phyloP scores from a whole-genome alignment of 2,888 invertebrate genomes.

The Phyto melanocephala region DNA sequence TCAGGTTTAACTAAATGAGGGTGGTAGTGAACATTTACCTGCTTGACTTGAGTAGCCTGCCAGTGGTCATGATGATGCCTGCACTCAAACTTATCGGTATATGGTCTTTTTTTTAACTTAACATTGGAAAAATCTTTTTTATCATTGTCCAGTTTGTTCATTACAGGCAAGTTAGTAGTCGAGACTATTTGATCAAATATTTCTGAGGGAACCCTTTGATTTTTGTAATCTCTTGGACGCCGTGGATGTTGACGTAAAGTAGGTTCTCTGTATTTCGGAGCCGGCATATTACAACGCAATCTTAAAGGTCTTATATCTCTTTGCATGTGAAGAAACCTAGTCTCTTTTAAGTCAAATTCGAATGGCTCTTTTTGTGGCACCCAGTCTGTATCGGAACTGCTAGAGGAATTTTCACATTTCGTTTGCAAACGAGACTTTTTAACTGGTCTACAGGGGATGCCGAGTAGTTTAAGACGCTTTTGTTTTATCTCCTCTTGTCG shows the following conservation, averaged over 20 bases:
- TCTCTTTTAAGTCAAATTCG: neutral
- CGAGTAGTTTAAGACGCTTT: constrained; percentile 70
- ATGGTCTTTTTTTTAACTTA: constrained; percentile 69
- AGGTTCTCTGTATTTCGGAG: constrained; percentile 73
- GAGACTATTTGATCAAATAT: constrained; percentile 69
- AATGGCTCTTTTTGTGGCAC: constrained; percentile 70
- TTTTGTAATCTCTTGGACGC: constrained; percentile 70
- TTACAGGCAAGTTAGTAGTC: constrained; percentile 67
- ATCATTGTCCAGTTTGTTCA: constrained; percentile 70
- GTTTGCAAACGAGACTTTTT: constrained; percentile 67
- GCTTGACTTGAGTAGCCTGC: constrained; percentile 73
- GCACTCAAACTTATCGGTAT: constrained; percentile 70
- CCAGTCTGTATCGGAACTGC: constrained; percentile 72
- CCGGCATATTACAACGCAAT: constrained; percentile 75
- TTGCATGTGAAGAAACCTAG: neutral
- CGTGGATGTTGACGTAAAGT: constrained; percentile 74
- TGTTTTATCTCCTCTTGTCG: constrained; percentile 67
- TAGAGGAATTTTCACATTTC: constrained; percentile 69
- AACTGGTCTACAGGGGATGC: constrained; percentile 70
- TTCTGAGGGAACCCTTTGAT: constrained; percentile 70
- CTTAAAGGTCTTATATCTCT: constrained; percentile 60
- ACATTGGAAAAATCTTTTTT: constrained; percentile 70
- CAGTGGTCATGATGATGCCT: constrained; percentile 78
- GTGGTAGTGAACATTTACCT: constrained; percentile 74
- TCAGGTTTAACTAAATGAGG: constrained; percentile 70